phyloP scores from a whole-genome alignment of 2,888 invertebrate genomes.

The Silvanus unidentatus region DNA sequence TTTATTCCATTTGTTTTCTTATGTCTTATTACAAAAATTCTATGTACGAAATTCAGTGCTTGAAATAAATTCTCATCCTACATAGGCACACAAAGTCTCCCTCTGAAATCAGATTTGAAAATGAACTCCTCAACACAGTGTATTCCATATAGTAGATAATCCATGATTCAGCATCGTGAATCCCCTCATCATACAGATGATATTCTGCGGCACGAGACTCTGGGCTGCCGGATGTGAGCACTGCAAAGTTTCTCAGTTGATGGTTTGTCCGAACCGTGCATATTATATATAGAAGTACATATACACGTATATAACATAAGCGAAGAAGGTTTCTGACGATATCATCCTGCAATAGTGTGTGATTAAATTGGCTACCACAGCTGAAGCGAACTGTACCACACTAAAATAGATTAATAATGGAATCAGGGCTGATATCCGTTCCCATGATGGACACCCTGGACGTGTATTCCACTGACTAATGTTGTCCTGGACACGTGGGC shows the following conservation, averaged over 20 bases:
- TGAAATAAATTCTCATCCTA: too few relatives aligned
- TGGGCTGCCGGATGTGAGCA: not conserved
- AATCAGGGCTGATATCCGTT: constrained; percentile 12
- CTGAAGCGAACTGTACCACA: constrained; percentile 5
- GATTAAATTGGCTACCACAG: constrained; percentile 12
- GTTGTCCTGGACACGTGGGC: constrained; percentile 5
- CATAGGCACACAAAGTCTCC: too few relatives aligned
- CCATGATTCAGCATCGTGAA: constrained; percentile 7
- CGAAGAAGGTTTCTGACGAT: too few relatives aligned
- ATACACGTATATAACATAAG: too few relatives aligned
- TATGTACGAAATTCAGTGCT: too few relatives aligned
- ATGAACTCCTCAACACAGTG: too few relatives aligned
- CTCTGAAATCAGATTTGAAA: too few relatives aligned
- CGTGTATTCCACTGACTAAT: constrained; percentile 11
- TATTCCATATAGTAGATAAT: constrained; percentile 5
- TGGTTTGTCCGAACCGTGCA: not conserved
- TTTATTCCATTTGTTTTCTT: too few relatives aligned
- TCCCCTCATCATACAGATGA: constrained; percentile 6
- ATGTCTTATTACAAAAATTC: too few relatives aligned
- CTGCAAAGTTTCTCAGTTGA: not conserved
- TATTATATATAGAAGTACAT: not conserved
- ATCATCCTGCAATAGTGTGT: not conserved
- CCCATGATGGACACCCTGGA: constrained; percentile 8
- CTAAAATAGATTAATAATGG: constrained; percentile 11
- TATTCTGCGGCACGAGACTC: constrained; percentile 3